phyloP scores from a whole-genome alignment of 2,888 invertebrate genomes.

The Volucella bombylans region DNA sequence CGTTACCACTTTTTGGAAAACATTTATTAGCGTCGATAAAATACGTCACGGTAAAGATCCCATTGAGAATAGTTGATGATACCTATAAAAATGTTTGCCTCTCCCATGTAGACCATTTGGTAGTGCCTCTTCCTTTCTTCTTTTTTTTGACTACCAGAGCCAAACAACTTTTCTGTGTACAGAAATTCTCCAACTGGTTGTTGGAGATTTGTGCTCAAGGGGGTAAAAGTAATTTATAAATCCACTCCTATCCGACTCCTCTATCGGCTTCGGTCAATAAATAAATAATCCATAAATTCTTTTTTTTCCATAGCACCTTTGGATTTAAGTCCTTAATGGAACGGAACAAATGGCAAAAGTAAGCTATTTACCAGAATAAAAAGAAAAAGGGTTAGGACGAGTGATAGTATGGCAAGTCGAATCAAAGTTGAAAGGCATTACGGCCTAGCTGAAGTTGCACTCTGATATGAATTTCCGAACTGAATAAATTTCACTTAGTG shows the following conservation, averaged over 20 bases:
- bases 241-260: slow-evolving; percentile 23
- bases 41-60: slow-evolving; percentile 52
- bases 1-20: slow-evolving; percentile 6
- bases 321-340: slow-evolving; percentile 23
- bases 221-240: slow-evolving; percentile 49
- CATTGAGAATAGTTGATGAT: slow-evolving; percentile 55
- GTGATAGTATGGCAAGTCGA: too few relatives aligned
- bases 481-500: too few relatives aligned
- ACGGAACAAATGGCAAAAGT: slow-evolving; percentile 25
- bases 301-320: neutral
- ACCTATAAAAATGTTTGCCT: slow-evolving; percentile 45
- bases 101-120: slow-evolving; percentile 6
- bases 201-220: slow-evolving; percentile 38
- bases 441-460: too few relatives aligned
- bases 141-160: neutral
- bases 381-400: neutral
- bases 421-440: too few relatives aligned
- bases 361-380: slow-evolving; percentile 11
- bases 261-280: slow-evolving; percentile 24
- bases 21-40: slow-evolving; percentile 55
- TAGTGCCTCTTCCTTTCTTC: neutral
- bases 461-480: too few relatives aligned
- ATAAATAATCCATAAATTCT: slow-evolving; percentile 35
- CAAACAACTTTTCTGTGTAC: slow-evolving; percentile 6
- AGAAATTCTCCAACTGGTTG: slow-evolving; percentile 1